These are phyloP conservation scores for Amphipyra berbera DNA, from an alignment of 2,888 invertebrate species.

Conservation along the genomic window DNA sequence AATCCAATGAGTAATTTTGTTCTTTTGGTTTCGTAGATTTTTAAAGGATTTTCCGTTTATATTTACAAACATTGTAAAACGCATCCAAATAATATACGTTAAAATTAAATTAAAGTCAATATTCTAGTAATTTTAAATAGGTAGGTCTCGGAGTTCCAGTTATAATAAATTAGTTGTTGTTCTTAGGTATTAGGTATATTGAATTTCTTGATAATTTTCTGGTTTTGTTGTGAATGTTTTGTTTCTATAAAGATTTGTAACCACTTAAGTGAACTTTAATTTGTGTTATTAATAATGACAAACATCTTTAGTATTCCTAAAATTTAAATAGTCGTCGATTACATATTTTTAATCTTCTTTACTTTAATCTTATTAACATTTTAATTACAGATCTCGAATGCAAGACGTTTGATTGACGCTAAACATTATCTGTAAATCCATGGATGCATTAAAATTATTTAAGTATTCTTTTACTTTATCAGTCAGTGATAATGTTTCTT, in stretches of 20 bases:
- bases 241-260: too few species aligned
- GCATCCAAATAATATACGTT: neutral
- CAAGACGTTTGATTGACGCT: conserved; percentile 29
- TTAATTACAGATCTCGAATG: conserved; percentile 21
- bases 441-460: conserved; percentile 21
- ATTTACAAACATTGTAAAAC: conserved; percentile 23
- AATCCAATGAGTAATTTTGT: conserved; percentile 59
- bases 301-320: neutral
- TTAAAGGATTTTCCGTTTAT: conserved; percentile 30
- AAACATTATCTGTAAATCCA: conserved; percentile 18
- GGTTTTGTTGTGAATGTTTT: neutral
- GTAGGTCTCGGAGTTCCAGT: conserved; percentile 12
- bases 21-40: conserved; percentile 36
- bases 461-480: conserved; percentile 16
- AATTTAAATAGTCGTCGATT: conserved; percentile 25
- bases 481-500: neutral
- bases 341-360: conserved; percentile 21
- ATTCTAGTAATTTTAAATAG: conserved; percentile 22
- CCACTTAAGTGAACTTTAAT: too few species aligned
- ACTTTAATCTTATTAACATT: conserved; percentile 39
- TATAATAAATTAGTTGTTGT: neutral
- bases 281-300: too few species aligned
- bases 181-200: neutral
- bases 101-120: neutral
- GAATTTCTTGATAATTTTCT: neutral